Evolutionary conservation across 2,888 invertebrate genomes (phyloP), one percentile per base, ranked within the genome.

Genomic region (Anorthoa munda): DNA sequence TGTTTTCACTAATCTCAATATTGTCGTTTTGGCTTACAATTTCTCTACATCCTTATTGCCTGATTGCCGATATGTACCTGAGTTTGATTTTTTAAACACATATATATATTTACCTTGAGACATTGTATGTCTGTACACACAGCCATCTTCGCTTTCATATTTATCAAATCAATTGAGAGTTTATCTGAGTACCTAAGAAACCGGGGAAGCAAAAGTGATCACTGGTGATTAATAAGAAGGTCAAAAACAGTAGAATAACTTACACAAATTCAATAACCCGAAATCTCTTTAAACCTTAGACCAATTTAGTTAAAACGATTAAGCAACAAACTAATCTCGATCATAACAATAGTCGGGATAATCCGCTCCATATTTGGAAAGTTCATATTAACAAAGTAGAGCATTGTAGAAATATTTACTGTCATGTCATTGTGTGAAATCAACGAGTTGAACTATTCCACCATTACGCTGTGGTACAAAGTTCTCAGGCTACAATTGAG

Each of bases 351-450:
- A 50, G 55, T 70, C 64, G n/a, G 48, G 63, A 74, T 84, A 69
- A 77, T 70, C 79, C 48, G 11, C 65, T 11, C 82, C 75, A 23
- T 76, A 79, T 77, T 79, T 72, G 74, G 77, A 77, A 77, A 82
- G 73, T 75, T 64, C 56, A 71, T 45, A 81, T 3, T 3, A 56
- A 72, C 46, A 46, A 74, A 75, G 66, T 75, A 21, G 70, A 79
- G 45, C 79, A 73, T 58, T 64, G 79, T 78, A 60, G 48, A 56
- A 59, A 63, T 60, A 56, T 71, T 74, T 79, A 71, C 70, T 74
- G 77, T 69, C 69, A 17, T 68, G 72, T 84, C 85, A 80, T 78
- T 75, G 83, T 84, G 67, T 71, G 67, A 80, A 72, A 76, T 74
- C 70, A 85, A 51, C 60, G 59, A 60, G 65, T 77, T 77, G 72